phyloP scores from a whole-genome alignment of 2,797 vertebrate genomes.

The Tenualosa thibaudeaui region DNA sequence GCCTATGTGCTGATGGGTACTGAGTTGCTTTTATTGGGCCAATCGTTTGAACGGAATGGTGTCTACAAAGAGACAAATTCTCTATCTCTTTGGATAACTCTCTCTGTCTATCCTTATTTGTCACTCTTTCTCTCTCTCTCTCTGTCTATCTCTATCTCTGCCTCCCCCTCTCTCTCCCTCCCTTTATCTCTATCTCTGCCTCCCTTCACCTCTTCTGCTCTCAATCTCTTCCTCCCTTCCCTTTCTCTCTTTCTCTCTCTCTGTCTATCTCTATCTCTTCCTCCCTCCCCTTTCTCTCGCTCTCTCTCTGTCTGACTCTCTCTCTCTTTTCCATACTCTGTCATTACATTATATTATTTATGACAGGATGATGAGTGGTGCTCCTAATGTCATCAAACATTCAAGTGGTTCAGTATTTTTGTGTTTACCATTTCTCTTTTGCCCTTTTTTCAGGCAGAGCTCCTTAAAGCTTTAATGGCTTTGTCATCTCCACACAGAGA shows the following conservation, averaged over 20 bases:
- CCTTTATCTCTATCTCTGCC: background rate
- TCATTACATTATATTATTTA: background rate
- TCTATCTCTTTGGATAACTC: background rate
- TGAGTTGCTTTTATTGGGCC: background rate
- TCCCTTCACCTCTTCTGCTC: background rate
- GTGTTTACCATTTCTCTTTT: background rate
- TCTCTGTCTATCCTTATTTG: no score
- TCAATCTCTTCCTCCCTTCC: background rate
- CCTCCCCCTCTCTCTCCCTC: background rate
- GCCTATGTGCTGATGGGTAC: background rate
- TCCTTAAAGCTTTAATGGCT: constrained; percentile 29
- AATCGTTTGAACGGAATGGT: background rate
- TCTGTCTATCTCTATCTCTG: background rate
- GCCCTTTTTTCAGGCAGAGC: background rate
- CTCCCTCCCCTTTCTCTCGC: background rate
- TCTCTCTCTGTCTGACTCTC: background rate
- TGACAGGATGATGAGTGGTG: background rate
- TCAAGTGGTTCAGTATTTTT: constrained; percentile 27
- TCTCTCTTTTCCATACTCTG: background rate
- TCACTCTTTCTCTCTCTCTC: no score
- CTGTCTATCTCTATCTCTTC: background rate
- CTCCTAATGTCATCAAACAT: constrained; percentile 33
- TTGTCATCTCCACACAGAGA: constrained; percentile 27
- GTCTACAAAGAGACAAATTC: background rate
- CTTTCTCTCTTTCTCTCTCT: background rate